These are phyloP conservation scores for Whitmania pigra DNA, from an alignment of 1,140 invertebrate species.

Conservation along the genomic window DNA sequence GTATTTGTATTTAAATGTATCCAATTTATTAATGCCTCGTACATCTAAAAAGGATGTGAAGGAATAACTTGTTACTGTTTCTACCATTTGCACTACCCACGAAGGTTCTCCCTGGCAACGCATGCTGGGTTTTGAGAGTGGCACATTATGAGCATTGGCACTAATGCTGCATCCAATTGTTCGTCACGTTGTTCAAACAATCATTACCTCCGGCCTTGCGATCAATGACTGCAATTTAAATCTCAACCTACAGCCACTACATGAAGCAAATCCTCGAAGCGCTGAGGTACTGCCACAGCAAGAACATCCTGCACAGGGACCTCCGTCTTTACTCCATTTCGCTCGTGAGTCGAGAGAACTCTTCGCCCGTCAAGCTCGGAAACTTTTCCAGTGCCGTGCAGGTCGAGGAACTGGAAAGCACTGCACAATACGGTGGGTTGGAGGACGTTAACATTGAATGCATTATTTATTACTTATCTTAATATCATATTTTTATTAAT, in stretches of 20 bases:
- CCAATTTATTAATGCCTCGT: too few relatives aligned
- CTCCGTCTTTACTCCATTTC: slow-evolving; percentile 87
- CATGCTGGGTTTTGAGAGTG: too few relatives aligned
- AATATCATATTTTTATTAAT: neutral
- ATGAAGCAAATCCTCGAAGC: slow-evolving; percentile 92
- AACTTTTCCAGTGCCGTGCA: slow-evolving; percentile 94
- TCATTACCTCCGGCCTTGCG: too few relatives aligned
- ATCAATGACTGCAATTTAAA: too few relatives aligned
- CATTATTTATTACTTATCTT: neutral
- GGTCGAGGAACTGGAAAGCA: slow-evolving; percentile 41
- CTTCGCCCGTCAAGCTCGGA: slow-evolving; percentile 89
- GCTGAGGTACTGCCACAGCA: slow-evolving; percentile 86
- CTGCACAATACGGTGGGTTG: slow-evolving; percentile 1
- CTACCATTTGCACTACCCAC: too few relatives aligned
- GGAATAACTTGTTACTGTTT: too few relatives aligned
- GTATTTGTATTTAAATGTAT: too few relatives aligned
- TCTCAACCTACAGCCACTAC: slow-evolving; percentile 62
- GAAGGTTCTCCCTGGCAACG: too few relatives aligned
- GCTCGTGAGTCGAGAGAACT: slow-evolving; percentile 86
- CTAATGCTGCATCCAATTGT: too few relatives aligned
- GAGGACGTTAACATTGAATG: neutral
- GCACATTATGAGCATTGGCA: too few relatives aligned
- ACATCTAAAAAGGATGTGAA: too few relatives aligned
- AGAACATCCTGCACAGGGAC: slow-evolving; percentile 89
- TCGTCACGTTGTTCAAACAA: too few relatives aligned